Conservation (phyloP, 2,888 invertebrate genomes). For the Callyntrura sp. region DNA sequence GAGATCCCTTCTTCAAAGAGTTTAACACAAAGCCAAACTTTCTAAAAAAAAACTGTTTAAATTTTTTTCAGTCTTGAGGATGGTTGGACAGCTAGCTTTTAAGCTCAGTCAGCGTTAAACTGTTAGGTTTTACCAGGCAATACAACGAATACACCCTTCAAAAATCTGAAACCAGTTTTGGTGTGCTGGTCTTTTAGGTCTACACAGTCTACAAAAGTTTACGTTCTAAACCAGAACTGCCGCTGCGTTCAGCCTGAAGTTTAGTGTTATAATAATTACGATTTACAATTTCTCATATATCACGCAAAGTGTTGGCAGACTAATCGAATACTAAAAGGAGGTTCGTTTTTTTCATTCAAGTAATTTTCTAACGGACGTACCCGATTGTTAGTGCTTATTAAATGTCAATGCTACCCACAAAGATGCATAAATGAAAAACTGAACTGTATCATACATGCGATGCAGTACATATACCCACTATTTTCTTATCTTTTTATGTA, state of each 20-base stretch:
- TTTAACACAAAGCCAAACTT: not conserved
- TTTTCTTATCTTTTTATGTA: not conserved
- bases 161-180: too few relatives aligned
- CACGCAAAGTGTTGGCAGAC: not conserved
- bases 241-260: not conserved
- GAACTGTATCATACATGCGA: not conserved
- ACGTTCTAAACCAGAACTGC: not conserved
- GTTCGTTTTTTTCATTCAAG: not conserved
- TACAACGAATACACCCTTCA: too few relatives aligned
- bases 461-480: not conserved
- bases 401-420: not conserved
- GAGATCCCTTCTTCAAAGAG: too few relatives aligned
- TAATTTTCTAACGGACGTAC: constrained; percentile 5
- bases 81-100: too few relatives aligned
- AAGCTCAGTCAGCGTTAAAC: too few relatives aligned
- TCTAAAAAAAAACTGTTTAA: too few relatives aligned
- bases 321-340: not conserved
- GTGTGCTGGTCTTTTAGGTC: too few relatives aligned
- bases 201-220: not conserved
- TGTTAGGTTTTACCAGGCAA: too few relatives aligned
- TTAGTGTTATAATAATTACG: not conserved
- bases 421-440: not conserved
- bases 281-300: not conserved
- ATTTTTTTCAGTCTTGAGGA: too few relatives aligned
- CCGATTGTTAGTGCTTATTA: constrained; percentile 12